Percentiles rank a stretch among this genome's conserved stretches.
Evolutionary conservation across 35 echinoderm and acorn worm species (phyloP).

Genomic region (Holothuria glaberrima): DNA sequence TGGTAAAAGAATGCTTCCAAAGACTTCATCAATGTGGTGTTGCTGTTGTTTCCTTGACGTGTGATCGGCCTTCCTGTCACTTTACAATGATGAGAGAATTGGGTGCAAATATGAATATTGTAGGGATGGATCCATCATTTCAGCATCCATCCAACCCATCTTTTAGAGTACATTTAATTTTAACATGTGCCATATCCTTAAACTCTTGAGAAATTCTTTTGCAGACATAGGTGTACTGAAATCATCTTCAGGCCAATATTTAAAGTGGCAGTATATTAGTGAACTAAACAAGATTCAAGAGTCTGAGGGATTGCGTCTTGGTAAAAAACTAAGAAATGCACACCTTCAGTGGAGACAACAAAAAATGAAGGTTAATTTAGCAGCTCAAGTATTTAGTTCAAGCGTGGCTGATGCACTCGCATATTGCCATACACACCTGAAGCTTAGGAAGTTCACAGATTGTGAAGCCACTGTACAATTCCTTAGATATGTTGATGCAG

Average conservation of each 20-base stretch:
- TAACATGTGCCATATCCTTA: neutral
- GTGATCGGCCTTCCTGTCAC: conserved; percentile 52
- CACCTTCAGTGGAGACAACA: conserved; percentile 44
- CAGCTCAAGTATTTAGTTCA: conserved; percentile 63
- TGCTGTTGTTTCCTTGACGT: conserved; percentile 26
- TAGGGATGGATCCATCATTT: no score
- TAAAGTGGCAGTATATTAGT: conserved; percentile 7
- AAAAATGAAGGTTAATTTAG: conserved; percentile 74
- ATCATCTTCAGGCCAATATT: neutral
- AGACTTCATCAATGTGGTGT: conserved; percentile 34
- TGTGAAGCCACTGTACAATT: conserved; percentile 33
- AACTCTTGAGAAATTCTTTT: neutral
- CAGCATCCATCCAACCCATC: no score
- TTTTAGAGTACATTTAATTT: neutral
- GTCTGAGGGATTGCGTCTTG: conserved; percentile 40
- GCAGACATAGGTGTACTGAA: conserved; percentile 18
- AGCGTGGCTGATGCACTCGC: conserved; percentile 68
- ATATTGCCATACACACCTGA: conserved; percentile 21
- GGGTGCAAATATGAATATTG: conserved; percentile 23
- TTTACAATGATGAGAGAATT: conserved; percentile 47
- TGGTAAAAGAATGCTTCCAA: conserved; percentile 34
- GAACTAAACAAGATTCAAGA: conserved; percentile 54
- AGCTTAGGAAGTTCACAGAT: conserved; percentile 19
- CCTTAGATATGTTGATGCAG: conserved; percentile 13
- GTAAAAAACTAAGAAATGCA: conserved; percentile 49